These are phyloP conservation scores for Arenaria interpres DNA, from an alignment of 2,113 vertebrate genomes.

Conservation along the genomic window DNA sequence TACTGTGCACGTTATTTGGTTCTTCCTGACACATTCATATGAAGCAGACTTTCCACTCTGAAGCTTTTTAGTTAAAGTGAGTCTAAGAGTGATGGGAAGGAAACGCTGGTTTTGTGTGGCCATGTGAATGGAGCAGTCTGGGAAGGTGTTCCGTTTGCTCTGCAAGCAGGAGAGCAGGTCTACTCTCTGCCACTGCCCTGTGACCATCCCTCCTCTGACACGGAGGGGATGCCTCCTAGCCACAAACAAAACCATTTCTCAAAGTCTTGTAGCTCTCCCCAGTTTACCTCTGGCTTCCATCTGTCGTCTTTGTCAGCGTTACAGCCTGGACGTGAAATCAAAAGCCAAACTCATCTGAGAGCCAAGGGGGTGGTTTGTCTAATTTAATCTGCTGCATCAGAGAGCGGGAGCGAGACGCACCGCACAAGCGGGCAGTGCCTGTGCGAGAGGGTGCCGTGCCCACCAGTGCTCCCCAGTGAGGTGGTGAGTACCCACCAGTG, in stretches of 20 bases:
- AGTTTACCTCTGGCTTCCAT: not conserved
- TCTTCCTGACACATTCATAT: not conserved
- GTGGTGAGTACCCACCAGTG: no score
- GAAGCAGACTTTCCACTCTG: not conserved
- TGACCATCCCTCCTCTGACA: not conserved
- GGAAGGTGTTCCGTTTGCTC: not conserved
- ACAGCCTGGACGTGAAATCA: not conserved
- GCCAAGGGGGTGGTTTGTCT: not conserved
- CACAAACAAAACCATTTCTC: not conserved
- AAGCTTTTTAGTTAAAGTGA: not conserved
- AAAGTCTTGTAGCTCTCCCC: not conserved
- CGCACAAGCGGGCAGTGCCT: not conserved
- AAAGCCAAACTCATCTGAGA: not conserved
- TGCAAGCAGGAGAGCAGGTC: not conserved
- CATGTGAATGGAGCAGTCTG: not conserved
- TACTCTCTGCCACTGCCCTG: not conserved
- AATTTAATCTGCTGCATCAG: not conserved
- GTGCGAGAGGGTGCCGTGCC: rapidly evolving
- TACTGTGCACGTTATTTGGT: not conserved
- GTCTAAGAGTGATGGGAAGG: not conserved
- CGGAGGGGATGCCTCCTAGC: not conserved
- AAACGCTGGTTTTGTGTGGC: no score
- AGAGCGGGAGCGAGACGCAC: not conserved
- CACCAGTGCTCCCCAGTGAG: no score
- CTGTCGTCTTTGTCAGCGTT: not conserved